Base-by-base conservation (phyloP, 2,888 invertebrate genomes). In the Drosophila hamatofila region DNA sequence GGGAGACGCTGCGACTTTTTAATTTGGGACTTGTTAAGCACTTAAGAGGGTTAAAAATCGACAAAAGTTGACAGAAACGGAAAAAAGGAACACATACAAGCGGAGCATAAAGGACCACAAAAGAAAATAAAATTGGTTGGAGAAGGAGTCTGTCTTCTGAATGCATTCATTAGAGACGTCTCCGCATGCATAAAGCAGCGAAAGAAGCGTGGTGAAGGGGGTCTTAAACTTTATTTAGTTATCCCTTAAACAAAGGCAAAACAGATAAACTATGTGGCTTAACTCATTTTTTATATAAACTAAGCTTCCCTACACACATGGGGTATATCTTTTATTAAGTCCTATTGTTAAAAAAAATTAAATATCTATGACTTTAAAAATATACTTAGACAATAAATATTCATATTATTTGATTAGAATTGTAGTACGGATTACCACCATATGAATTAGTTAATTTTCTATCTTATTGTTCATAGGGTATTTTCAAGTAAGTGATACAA, bases 1-100 rank as follows among this genome's bases (percentile, higher is more conserved):
- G 55, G 75, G 86, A 86, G 86, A 86, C 72, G 71, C 75, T 59
- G 76, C 75, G 74, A 69, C 68, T 83, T 88, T 90, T 89, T 88
- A 90, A 90, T 88, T 88, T 88, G 88, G 88, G 88, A 88, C 88
- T 86, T 89, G 86, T 76, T 89, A 89, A 88, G 88, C 88, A 88
- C 88, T 89, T 88, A 89, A 89, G 88, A 88, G 89, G 89, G 86
- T 88, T 88, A 88, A 87, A 79, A 87, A 87, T 84, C 80, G 75
- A 81, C 78, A 87, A 84, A 79, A 87, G 86, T 80, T 87, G 87
- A 88, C 87, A 84, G 67, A 70, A 65, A 46, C 52, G 64, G 59
- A 62, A 39, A 48, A 65, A 65, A 60, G 61, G 66, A 64, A 60
- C 30, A 56, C 30, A 63, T 27, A 41, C 55, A 41, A 37, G 35